Conservation (phyloP, 92 coral and sea anemone genomes). For the Parazoanthus darwini region DNA sequence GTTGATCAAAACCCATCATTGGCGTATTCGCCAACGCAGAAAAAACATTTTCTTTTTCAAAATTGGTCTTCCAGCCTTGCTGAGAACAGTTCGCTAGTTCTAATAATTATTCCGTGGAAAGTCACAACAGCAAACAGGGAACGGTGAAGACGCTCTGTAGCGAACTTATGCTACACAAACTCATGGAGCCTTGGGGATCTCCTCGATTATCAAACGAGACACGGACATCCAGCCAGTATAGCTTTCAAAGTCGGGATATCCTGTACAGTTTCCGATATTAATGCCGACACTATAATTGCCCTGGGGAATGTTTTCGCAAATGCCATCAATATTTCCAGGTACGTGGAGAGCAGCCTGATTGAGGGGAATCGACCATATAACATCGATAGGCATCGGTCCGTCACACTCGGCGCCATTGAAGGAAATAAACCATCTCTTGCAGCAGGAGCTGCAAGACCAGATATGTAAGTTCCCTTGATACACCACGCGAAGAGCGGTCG, state of each 20-base stretch:
- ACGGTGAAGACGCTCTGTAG: too few species aligned
- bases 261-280: neutral
- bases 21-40: too few species aligned
- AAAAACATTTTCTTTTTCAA: too few species aligned
- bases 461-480: neutral
- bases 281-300: neutral
- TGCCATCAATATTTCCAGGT: neutral
- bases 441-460: neutral
- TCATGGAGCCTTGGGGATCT: neutral
- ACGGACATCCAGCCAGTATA: neutral
- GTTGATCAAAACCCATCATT: too few species aligned
- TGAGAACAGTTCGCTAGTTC: too few species aligned
- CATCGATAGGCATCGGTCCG: neutral
- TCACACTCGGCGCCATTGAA: neutral
- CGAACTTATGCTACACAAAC: too few species aligned
- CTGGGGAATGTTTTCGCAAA: neutral
- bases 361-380: neutral
- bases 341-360: neutral
- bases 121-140: too few species aligned
- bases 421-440: neutral
- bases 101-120: too few species aligned
- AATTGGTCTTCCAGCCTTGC: too few species aligned
- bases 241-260: neutral
- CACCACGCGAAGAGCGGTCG: neutral
- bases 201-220: neutral